These are phyloP conservation scores for Xanthia togata DNA, from an alignment of 2,888 invertebrate species.

Conservation along the genomic window DNA sequence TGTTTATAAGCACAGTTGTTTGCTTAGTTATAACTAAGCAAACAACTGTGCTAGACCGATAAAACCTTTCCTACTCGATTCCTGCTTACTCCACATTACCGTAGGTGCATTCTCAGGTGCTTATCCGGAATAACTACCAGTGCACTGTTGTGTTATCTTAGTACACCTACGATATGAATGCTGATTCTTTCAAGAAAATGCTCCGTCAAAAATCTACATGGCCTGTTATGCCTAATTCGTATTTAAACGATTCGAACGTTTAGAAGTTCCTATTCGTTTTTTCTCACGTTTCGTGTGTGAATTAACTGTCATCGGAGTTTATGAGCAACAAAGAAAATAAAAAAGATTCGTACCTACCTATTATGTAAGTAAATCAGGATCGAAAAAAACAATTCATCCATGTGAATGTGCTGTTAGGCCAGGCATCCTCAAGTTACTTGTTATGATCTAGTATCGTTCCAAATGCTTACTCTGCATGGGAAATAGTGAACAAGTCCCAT, in stretches of 20 bases:
- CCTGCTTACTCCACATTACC: neutral
- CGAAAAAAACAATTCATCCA: neutral
- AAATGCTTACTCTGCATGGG: constrained; percentile 28
- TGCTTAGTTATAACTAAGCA: neutral
- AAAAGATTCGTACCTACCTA: neutral
- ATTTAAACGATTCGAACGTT: neutral
- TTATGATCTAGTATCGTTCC: constrained; percentile 18
- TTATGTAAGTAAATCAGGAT: neutral
- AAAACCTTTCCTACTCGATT: neutral
- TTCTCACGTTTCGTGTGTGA: neutral
- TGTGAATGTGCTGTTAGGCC: neutral
- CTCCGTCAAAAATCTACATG: neutral
- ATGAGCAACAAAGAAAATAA: neutral
- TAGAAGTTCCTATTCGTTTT: neutral
- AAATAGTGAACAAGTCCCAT: neutral
- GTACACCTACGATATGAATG: neutral
- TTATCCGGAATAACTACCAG: constrained; percentile 1
- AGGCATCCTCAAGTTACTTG: constrained; percentile 31
- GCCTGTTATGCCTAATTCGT: neutral
- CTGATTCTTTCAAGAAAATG: neutral
- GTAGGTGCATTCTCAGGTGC: constrained; percentile 38
- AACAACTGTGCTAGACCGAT: constrained; percentile 16
- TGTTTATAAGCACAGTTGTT: constrained; percentile 11
- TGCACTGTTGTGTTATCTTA: constrained; percentile 1
- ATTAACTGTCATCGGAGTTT: neutral